phyloP scores from a whole-genome alignment of 2,113 vertebrate species.

The Progne subis region DNA sequence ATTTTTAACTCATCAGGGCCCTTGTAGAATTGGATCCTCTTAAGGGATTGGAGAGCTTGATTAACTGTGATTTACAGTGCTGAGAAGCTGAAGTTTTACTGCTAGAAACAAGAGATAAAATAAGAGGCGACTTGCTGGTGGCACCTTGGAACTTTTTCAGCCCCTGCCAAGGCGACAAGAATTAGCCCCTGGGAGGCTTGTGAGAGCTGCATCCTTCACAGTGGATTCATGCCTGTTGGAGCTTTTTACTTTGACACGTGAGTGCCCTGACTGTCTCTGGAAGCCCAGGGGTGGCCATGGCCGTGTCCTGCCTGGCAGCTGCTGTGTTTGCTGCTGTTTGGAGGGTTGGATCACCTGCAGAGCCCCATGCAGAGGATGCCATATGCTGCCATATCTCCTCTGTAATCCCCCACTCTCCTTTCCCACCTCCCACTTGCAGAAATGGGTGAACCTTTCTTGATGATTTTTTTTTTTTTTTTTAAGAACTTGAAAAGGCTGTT shows the following conservation, averaged over 20 bases:
- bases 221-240: neutral
- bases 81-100: neutral
- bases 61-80: neutral
- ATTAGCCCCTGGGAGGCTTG: too few species aligned
- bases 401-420: neutral
- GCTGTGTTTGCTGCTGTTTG: neutral
- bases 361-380: accelerated
- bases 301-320: neutral
- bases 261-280: neutral
- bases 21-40: neutral
- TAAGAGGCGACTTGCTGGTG: neutral
- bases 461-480: neutral
- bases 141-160: neutral
- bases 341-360: neutral
- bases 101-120: neutral
- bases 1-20: neutral
- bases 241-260: neutral
- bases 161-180: neutral
- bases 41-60: neutral
- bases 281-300: neutral
- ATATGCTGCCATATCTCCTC: neutral
- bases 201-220: neutral
- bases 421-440: neutral
- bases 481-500: neutral
- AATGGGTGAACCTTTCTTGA: neutral